Percentiles rank a stretch among this genome's conserved stretches.
Evolutionary conservation across 37 sponge, comb jelly and placozoan species (phyloP).

Genomic region (Crambe crambe): DNA sequence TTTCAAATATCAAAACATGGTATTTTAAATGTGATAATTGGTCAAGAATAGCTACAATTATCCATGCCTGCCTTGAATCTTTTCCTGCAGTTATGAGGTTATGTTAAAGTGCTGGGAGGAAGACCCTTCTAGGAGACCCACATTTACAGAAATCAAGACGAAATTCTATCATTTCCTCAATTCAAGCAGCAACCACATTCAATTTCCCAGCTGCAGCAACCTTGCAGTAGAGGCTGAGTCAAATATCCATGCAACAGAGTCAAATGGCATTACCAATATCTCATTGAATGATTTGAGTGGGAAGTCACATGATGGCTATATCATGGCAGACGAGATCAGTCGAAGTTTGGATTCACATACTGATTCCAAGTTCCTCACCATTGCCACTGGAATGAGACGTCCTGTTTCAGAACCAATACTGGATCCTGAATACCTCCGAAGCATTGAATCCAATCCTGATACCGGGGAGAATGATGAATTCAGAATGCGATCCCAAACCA

Average conservation of each 20-base stretch:
- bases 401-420: neutral
- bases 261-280: too few species aligned
- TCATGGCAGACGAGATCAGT: neutral
- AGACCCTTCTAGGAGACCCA: slow-evolving; percentile 30
- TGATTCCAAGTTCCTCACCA: neutral
- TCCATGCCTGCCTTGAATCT: too few species aligned
- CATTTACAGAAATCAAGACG: slow-evolving; percentile 36
- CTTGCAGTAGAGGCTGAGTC: neutral
- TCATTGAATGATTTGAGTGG: too few species aligned
- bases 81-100: slow-evolving; percentile 44
- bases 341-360: too few species aligned
- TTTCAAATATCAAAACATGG: too few species aligned
- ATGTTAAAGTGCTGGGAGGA: slow-evolving; percentile 64
- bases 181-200: slow-evolving; percentile 20
- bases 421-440: neutral
- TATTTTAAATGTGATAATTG: too few species aligned
- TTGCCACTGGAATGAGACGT: slow-evolving; percentile 4
- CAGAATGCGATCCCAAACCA: neutral
- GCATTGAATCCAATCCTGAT: neutral
- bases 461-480: neutral
- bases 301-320: neutral
- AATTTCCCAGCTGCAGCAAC: slow-evolving; percentile 20
- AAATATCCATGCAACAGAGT: too few species aligned
- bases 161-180: slow-evolving; percentile 23
- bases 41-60: too few species aligned